A percentile compares a stretch with the other conserved stretches of the same genome.
These are phyloP conservation scores for Menura novaehollandiae DNA, from an alignment of 2,113 vertebrate genomes.

Conservation along the genomic window DNA sequence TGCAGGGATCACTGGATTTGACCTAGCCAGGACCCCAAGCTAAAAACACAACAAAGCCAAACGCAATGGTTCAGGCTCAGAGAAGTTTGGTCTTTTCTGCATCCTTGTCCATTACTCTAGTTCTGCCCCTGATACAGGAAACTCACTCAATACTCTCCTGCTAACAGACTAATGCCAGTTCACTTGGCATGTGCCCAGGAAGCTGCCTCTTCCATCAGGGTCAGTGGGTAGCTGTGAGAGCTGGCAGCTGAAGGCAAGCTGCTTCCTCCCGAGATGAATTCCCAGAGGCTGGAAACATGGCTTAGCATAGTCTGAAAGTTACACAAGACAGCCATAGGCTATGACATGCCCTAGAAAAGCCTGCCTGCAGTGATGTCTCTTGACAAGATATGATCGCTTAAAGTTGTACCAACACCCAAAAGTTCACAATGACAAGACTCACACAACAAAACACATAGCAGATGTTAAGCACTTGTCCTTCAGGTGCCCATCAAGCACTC, in stretches of 20 bases:
- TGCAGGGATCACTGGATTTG: not conserved
- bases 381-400: not conserved
- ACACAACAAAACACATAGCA: not conserved
- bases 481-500: not conserved
- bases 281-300: not conserved
- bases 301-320: not conserved
- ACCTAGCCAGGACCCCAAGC: not conserved
- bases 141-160: not conserved
- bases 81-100: not conserved
- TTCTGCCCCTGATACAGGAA: not conserved
- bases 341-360: not conserved
- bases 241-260: not conserved
- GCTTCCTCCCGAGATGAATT: not conserved
- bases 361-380: not conserved
- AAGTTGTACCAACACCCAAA: not conserved
- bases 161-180: not conserved
- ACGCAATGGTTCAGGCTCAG: accelerated
- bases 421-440: not conserved
- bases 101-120: not conserved
- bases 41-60: not conserved
- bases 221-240: not conserved
- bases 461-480: not conserved
- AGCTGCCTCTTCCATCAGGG: not conserved
- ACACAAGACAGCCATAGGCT: not conserved
- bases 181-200: accelerated